Evolutionary conservation across 2,888 invertebrate genomes (phyloP).

Genomic region (Molorchus minor): DNA sequence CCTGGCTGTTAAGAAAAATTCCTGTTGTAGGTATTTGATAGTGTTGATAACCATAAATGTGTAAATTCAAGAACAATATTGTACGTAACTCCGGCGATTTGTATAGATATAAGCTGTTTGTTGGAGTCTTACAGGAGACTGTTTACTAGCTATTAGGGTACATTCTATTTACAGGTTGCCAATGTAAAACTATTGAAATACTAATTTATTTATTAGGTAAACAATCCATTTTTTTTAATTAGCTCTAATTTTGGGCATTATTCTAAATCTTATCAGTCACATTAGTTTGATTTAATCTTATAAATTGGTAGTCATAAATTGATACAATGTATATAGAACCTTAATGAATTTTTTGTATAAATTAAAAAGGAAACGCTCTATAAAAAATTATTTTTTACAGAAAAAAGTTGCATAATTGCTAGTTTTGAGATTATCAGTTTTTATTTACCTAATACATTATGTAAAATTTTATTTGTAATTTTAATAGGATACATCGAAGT

Average conservation of each 20-base stretch:
- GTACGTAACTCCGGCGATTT: constrained; percentile 23
- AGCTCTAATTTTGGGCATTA: constrained; percentile 9
- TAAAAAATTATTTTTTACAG: no score
- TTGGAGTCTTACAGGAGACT: constrained; percentile 33
- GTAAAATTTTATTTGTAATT: no score
- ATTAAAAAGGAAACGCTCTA: no score
- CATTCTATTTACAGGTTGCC: constrained; percentile 27
- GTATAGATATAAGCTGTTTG: constrained; percentile 33
- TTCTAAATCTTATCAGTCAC: not conserved
- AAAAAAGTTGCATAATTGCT: no score
- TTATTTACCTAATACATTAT: no score
- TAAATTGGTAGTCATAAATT: no score
- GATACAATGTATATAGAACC: no score
- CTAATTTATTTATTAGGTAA: constrained; percentile 22
- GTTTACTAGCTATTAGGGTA: constrained; percentile 29
- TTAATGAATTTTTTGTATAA: no score
- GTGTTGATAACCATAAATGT: constrained; percentile 23
- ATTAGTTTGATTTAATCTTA: no score
- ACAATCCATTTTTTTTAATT: no score
- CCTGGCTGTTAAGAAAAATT: constrained; percentile 8
- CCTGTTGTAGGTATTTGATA: constrained; percentile 16
- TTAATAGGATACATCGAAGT: no score
- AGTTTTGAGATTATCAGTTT: no score
- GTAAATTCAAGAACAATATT: constrained; percentile 19
- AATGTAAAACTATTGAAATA: constrained; percentile 9